These are phyloP conservation scores for Rhynchophorus ferrugineus DNA, from an alignment of 1,140 invertebrate genomes.

Conservation along the genomic window DNA sequence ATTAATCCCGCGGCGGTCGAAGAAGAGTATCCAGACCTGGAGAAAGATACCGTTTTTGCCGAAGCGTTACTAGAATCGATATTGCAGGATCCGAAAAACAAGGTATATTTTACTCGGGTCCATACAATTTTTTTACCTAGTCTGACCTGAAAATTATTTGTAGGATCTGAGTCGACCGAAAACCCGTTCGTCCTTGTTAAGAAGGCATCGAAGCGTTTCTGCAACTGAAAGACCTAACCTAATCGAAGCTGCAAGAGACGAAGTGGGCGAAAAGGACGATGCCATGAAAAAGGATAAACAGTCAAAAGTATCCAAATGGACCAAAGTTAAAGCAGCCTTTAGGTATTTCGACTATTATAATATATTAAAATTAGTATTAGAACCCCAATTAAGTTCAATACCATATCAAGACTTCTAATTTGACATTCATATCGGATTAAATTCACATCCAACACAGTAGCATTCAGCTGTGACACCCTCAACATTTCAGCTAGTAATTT, in stretches of 20 bases:
- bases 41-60: slow-evolving; percentile 49
- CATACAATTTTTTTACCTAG: too few species aligned
- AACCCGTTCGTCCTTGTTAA: slow-evolving; percentile 23
- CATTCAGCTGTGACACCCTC: too few species aligned
- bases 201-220: slow-evolving; percentile 25
- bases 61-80: slow-evolving; percentile 51
- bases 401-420: too few species aligned
- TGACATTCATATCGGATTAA: too few species aligned
- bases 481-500: too few species aligned
- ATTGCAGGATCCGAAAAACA: slow-evolving; percentile 35
- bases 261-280: slow-evolving; percentile 14
- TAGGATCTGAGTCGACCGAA: slow-evolving; percentile 10
- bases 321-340: slow-evolving; percentile 66
- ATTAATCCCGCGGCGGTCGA: slow-evolving; percentile 40
- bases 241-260: slow-evolving; percentile 4
- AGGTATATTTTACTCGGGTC: slow-evolving; percentile 9
- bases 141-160: too few species aligned
- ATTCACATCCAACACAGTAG: too few species aligned
- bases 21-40: slow-evolving; percentile 44
- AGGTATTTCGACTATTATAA: slow-evolving; percentile 41
- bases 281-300: slow-evolving; percentile 37
- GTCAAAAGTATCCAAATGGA: slow-evolving; percentile 70
- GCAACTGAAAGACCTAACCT: slow-evolving; percentile 23
- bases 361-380: too few species aligned
- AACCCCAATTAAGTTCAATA: too few species aligned